Conservation (phyloP, 2,888 invertebrate genomes). For the Scrobipalpa atriplicella region DNA sequence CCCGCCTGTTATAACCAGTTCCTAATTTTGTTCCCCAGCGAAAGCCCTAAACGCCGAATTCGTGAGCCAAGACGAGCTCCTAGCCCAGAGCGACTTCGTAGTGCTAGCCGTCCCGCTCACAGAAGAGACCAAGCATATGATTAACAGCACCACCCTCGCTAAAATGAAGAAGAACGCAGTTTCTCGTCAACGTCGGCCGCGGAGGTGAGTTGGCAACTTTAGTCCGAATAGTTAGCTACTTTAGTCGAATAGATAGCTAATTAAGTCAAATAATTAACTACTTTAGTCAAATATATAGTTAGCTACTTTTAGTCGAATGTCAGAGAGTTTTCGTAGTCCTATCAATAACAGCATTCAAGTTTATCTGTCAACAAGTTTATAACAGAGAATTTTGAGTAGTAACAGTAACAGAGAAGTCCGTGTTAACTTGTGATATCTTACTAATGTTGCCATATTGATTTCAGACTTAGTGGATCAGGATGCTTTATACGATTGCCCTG, state of each 20-base stretch:
- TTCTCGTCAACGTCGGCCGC: conserved; percentile 93
- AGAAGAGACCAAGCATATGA: conserved; percentile 89
- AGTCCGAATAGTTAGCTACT: no score
- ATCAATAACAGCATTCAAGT: no score
- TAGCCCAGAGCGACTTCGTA: conserved; percentile 92
- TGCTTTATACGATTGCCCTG: conserved; percentile 90
- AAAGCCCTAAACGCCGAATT: conserved; percentile 82
- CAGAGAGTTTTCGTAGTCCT: no score
- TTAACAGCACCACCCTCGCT: conserved; percentile 88
- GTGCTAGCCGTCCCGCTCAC: conserved; percentile 91
- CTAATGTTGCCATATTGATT: conserved; percentile 25
- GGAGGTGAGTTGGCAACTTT: no score
- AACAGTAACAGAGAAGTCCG: no score
- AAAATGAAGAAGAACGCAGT: conserved; percentile 95
- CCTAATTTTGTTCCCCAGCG: conserved; percentile 43
- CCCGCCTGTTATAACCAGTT: neutral
- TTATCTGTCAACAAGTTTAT: neutral
- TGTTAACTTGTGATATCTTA: no score
- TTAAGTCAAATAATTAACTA: no score
- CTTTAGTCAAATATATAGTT: no score
- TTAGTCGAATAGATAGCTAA: no score
- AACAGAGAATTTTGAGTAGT: neutral
- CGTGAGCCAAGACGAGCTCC: conserved; percentile 87
- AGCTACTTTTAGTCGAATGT: no score
- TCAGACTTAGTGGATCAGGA: conserved; percentile 90